Conservation (phyloP, 2,113 vertebrate species). For the Pica pica region DNA sequence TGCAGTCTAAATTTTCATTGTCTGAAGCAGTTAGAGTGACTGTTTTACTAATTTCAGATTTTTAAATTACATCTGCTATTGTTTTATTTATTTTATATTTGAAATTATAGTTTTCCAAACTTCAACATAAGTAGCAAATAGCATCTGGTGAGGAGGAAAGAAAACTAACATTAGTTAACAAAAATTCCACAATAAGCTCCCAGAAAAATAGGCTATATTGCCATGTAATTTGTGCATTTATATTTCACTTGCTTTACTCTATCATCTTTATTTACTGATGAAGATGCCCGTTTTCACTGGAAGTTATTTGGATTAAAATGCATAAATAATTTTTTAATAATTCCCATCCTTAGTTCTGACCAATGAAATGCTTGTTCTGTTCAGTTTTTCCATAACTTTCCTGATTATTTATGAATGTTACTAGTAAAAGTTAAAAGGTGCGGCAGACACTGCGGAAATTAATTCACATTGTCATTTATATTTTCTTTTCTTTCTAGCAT, state of each 20-base stretch:
- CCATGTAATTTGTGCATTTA: neutral
- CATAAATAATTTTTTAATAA: neutral
- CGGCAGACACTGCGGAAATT: neutral
- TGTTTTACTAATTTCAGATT: neutral
- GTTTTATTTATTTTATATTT: slow-evolving; percentile 49
- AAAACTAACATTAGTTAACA: slow-evolving; percentile 65
- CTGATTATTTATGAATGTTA: slow-evolving; percentile 10
- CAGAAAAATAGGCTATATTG: neutral
- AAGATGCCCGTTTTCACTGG: neutral
- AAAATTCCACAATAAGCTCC: slow-evolving; percentile 60
- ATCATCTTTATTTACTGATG: slow-evolving; percentile 44
- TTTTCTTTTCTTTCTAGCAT: neutral
- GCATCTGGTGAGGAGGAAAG: slow-evolving; percentile 45
- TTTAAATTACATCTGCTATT: slow-evolving; percentile 21
- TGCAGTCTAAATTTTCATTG: neutral
- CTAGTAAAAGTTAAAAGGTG: neutral
- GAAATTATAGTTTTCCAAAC: slow-evolving; percentile 55
- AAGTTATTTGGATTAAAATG: slow-evolving; percentile 32
- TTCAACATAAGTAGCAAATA: slow-evolving; percentile 58
- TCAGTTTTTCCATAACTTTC: neutral
- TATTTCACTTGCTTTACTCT: slow-evolving; percentile 21
- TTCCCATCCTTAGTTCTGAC: neutral
- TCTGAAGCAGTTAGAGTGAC: neutral
- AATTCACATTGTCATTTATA: neutral
- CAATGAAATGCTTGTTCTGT: neutral